These are phyloP conservation scores for Podocnemis expansa DNA, from an alignment of 2,113 vertebrate species.

Conservation along the genomic window DNA sequence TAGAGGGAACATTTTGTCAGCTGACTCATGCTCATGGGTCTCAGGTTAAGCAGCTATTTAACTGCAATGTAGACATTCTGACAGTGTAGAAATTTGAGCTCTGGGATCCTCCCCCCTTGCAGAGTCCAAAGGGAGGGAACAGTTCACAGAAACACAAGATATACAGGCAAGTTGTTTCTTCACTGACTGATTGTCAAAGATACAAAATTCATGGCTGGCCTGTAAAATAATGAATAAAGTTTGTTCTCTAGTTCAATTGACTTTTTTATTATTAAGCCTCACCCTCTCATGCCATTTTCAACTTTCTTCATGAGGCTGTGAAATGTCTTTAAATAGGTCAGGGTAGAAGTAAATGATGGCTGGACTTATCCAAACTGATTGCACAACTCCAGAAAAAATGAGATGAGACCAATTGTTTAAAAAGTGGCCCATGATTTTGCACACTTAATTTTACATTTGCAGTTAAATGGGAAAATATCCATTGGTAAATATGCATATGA, in stretches of 20 bases:
- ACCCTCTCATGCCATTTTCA: neutral
- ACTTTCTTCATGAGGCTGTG: neutral
- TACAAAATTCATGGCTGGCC: neutral
- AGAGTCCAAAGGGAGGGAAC: neutral
- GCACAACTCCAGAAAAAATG: neutral
- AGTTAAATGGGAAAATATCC: neutral
- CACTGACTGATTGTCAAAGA: neutral
- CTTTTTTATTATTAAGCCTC: neutral
- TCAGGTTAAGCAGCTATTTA: neutral
- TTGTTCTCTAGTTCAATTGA: neutral
- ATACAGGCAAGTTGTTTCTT: neutral
- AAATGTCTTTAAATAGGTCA: neutral
- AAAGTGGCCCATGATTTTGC: neutral
- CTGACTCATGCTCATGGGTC: neutral
- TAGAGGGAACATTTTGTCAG: too few relatives aligned
- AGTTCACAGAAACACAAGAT: neutral
- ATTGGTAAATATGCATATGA: neutral
- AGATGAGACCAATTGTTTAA: neutral
- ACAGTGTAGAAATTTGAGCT: neutral
- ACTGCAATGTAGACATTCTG: neutral
- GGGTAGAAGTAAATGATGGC: neutral
- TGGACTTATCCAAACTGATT: neutral
- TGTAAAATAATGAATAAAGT: neutral
- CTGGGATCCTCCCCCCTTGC: neutral
- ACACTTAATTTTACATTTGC: neutral